Conservation (phyloP, 2,888 invertebrate genomes). For the Gymnocheta viridis region DNA sequence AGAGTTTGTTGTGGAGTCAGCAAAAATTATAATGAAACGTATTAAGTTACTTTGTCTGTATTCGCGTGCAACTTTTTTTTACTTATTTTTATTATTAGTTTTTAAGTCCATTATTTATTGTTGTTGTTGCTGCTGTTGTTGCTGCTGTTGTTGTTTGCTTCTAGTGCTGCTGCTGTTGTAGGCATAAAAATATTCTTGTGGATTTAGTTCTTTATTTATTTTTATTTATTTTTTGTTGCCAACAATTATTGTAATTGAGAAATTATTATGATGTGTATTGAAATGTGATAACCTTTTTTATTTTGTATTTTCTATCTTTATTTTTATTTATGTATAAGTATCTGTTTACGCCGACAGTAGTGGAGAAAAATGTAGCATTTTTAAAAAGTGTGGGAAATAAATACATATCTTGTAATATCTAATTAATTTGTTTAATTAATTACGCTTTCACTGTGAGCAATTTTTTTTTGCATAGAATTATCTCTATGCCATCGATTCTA, state of each 20-base stretch:
- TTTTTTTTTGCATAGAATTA: too few relatives aligned
- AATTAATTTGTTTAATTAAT: too few relatives aligned
- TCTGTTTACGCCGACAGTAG: conserved; percentile 49
- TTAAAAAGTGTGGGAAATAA: not conserved
- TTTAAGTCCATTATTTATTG: conserved; percentile 55
- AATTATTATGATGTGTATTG: conserved; percentile 70
- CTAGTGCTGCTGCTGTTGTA: conserved; percentile 41
- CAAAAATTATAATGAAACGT: conserved; percentile 32
- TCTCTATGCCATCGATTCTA: too few relatives aligned
- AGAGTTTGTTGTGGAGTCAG: conserved; percentile 35
- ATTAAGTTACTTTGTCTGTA: conserved; percentile 60
- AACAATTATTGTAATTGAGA: conserved; percentile 70
- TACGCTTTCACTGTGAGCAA: too few relatives aligned
- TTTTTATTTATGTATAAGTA: conserved; percentile 55
- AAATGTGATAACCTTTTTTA: conserved; percentile 69
- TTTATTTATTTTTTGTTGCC: conserved; percentile 54
- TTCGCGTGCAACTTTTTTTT: conserved; percentile 27
- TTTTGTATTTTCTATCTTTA: conserved; percentile 57
- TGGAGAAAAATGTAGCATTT: not conserved
- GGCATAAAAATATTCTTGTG: conserved; percentile 43
- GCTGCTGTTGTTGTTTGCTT: conserved; percentile 23
- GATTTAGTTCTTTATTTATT: conserved; percentile 50
- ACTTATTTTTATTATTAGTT: conserved; percentile 23
- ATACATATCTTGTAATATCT: too few relatives aligned
- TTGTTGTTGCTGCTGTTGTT: conserved; percentile 29